Evolutionary conservation across 1,140 invertebrate genomes (phyloP), one percentile per base, ranked within the genome.

Genomic region (Anoplolepis gracilipes): DNA sequence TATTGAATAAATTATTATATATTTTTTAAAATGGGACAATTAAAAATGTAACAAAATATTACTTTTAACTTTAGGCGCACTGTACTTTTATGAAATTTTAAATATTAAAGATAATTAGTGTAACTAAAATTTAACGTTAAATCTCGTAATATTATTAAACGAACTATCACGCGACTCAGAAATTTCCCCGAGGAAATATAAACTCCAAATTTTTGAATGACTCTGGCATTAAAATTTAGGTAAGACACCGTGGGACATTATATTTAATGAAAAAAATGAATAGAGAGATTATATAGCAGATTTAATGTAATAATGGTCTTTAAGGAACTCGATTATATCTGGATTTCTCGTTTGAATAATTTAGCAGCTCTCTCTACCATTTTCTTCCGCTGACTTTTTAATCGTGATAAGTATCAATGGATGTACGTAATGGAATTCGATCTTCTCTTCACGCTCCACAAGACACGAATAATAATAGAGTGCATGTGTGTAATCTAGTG

Each of bases 381-480:
- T 22, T 13, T 49, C 46, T 49, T 16, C 19, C 6, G 22, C 0
- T 8, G 13, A 39, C 2, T 78, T 67, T 67, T 78, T 67, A 65
- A 64, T 10, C 0, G 28, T 13, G 8, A 33, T 33, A 19, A 19
- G 22, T 72, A 69, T 2, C 49, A 46, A 72, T 28, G 64, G 19
- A 42, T 33, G 25, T 16, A 19, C 16, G 49, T 72, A 57, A 72
- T 59, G 36, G n/a, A 72, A 81, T 81, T 72, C 78, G 78, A 72
- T 81, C 65, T 69, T 81, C 64, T 81, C 64, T 81, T 81, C 53
- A 46, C 53, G 53, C 53, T 81, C 25, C 49, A 73, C 30, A 39
- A 67, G 42, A 16, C 46, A 36, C 78, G 30, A 36, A 81, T 59
- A 72, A 81, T 81, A 81, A 82, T 72, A 59, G 53, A 73, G 46